phyloP scores from a whole-genome alignment of 2,797 vertebrate species.

The Danio albolineatus region DNA sequence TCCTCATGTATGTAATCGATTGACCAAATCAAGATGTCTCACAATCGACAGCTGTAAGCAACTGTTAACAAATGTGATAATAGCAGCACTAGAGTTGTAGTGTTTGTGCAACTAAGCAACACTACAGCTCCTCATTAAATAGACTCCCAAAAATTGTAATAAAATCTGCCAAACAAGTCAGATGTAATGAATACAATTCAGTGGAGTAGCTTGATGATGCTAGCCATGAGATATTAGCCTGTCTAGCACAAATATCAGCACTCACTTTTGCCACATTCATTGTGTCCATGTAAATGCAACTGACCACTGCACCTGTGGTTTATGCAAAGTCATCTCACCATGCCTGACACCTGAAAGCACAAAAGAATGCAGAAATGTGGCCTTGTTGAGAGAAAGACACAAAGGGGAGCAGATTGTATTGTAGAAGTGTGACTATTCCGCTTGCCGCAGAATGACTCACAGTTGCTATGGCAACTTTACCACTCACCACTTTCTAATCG shows the following conservation, averaged over 20 bases:
- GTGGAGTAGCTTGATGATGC: neutral
- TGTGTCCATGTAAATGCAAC: neutral
- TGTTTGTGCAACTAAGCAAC: neutral
- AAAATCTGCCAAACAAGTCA: neutral
- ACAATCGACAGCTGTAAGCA: neutral
- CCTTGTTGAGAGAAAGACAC: constrained; percentile 45
- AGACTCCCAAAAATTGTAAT: neutral
- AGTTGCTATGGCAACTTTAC: constrained; percentile 80
- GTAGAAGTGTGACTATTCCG: constrained; percentile 78
- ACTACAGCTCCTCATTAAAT: neutral
- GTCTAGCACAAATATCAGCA: neutral
- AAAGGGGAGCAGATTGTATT: constrained; percentile 67
- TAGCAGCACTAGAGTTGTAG: neutral
- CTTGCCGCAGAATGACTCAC: constrained; percentile 86
- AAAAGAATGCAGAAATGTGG: constrained; percentile 33
- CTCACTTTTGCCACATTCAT: neutral
- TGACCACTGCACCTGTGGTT: constrained; percentile 1
- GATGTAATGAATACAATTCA: neutral
- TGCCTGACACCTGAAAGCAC: constrained; percentile 35
- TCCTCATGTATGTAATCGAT: neutral
- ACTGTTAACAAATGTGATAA: neutral
- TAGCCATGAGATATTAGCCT: neutral
- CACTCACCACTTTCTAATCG: constrained; percentile 76
- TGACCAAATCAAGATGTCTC: constrained; percentile 4
- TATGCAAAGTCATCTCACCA: constrained; percentile 6